A percentile compares a stretch with the other conserved stretches of the same genome.
phyloP scores from a whole-genome alignment of 2,888 invertebrate species.

The Melinopterus prodromus region DNA sequence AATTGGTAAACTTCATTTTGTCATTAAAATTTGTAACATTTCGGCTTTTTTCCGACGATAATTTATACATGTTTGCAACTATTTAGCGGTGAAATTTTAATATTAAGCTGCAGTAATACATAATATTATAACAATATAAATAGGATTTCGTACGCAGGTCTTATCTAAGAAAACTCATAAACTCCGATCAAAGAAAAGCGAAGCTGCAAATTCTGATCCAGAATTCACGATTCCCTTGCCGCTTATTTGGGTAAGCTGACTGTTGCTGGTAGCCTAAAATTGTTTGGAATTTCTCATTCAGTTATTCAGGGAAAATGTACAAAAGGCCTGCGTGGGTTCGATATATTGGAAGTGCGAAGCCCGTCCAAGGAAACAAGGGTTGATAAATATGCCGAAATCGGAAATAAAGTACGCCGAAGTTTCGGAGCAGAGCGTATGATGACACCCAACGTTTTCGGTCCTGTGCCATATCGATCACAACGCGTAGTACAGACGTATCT shows the following conservation, averaged over 20 bases:
- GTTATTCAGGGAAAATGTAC: slow-evolving; percentile 4
- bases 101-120: too few relatives aligned
- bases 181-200: neutral
- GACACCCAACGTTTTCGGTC: neutral
- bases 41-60: too few relatives aligned
- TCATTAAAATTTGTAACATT: too few relatives aligned
- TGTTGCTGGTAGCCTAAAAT: neutral
- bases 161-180: too few relatives aligned
- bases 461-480: neutral
- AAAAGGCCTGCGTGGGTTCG: neutral
- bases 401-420: neutral
- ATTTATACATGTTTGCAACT: too few relatives aligned
- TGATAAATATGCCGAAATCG: slow-evolving; percentile 4
- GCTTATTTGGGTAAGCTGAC: neutral
- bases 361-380: neutral
- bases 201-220: neutral
- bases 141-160: too few relatives aligned
- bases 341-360: neutral
- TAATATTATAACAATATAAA: too few relatives aligned
- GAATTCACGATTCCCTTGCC: neutral
- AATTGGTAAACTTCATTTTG: too few relatives aligned
- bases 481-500: neutral
- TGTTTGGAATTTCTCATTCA: neutral
- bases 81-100: too few relatives aligned
- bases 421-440: neutral